Base-by-base conservation (phyloP, 1,140 invertebrate species). In the Microplitis mediator region DNA sequence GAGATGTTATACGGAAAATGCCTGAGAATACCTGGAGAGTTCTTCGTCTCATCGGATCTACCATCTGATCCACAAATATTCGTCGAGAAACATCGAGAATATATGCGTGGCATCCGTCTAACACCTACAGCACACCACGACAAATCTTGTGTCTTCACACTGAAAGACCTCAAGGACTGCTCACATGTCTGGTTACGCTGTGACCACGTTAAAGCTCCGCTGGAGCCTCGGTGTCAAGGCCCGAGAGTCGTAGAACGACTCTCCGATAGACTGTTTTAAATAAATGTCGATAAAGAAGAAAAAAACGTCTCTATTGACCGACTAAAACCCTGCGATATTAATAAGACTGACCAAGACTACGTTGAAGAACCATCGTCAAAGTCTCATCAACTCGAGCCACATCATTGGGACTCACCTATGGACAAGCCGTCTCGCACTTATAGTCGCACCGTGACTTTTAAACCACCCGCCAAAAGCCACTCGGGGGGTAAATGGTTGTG, bases 11-110 rank as follows among this genome's bases (percentile, higher is more conserved):
- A 78, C 69, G 81, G 81, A 3, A 39, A 45, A 23, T 45, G 76
- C 0, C 50, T 83, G 8, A 63, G 77, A 11, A 34, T 83, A 1
- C 84, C 85, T 11, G 81, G 79, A 2, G 80, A 86, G 74, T 82
- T 87, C 66, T 79, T 86, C 62, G 51, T 64, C 2, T 23, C 54
- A 14, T 23, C 51, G 5, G 54, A 63, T 4, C 3, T 23, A 3
- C 3, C 16, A 5, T 32, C n/a, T 31, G 34, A 56, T 3, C 69
- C 73, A 13, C 13, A 62, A 50, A 50, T 54, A 0, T 78, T 76
- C 35, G 62, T 75, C 1, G 66, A 75, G 52, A 54, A 75, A 34
- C 56, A 78, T 13, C 2, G 72, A 4, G 34, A 71, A 39, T 35
- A 34, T 23, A 77, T 80, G 71, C 5, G 39, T 3, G 67, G 65